phyloP scores from a whole-genome alignment of 2,888 invertebrate species.

The Diploptera punctata region DNA sequence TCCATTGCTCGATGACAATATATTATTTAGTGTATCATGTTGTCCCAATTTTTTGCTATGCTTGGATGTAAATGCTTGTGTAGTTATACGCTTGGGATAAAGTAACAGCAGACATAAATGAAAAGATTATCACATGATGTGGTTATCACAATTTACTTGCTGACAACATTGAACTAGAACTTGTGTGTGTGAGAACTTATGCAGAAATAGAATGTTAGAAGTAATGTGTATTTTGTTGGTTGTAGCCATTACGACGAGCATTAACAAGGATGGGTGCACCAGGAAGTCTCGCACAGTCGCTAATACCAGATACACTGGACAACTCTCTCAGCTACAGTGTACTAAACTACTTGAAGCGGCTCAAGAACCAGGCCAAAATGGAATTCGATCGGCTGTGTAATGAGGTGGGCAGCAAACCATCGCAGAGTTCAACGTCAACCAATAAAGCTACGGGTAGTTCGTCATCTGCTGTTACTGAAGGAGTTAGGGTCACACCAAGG shows the following conservation, averaged over 20 bases:
- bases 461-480: conserved; percentile 60
- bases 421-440: conserved; percentile 52
- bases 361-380: conserved; percentile 92
- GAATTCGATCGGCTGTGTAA: conserved; percentile 87
- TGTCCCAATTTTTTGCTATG: conserved; percentile 13
- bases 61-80: neutral
- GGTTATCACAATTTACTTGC: too few species aligned
- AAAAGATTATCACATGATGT: too few species aligned
- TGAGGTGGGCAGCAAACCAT: conserved; percentile 71
- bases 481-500: conserved; percentile 75
- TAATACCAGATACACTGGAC: conserved; percentile 92
- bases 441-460: conserved; percentile 51
- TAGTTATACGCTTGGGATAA: conserved; percentile 24
- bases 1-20: neutral
- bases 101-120: neutral
- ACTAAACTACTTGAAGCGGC: conserved; percentile 91
- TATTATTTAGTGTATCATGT: too few species aligned
- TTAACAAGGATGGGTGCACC: conserved; percentile 91
- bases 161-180: too few species aligned
- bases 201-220: too few species aligned
- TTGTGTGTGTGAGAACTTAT: too few species aligned
- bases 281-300: conserved; percentile 77
- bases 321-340: conserved; percentile 93
- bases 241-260: conserved; percentile 87
- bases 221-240: too few species aligned